Base-by-base conservation (phyloP, 2,888 invertebrate species). In the Palloptera scutellata region DNA sequence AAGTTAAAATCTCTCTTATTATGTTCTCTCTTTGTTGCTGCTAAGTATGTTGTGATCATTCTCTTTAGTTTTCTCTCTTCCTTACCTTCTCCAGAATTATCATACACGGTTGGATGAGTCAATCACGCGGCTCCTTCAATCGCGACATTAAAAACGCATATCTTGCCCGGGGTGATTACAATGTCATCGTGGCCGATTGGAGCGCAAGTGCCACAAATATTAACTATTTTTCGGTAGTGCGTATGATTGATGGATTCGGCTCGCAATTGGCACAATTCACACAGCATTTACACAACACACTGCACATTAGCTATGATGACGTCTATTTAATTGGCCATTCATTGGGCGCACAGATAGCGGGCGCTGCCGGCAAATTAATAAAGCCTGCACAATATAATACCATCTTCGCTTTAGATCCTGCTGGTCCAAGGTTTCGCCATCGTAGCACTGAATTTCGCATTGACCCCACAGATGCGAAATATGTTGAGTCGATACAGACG, bases 401-500 rank as follows among this genome's bases (percentile, higher is more conserved):
- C 1, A 82, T 83, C n/a, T 79, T 81, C 70, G 86, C 81, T 0
- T 68, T 86, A 19, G 86, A 86, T 71, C 85, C 86, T 0, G 85
- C 86, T 0, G 81, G 77, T 0, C 83, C 84, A 1, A 74, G 74
- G 30, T 84, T 84, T 30, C 75, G 78, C 0, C 67, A 75, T 42
- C 77, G 76, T 45, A 76, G 76, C 58, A 62, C 72, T 0, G 75
- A 79, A 5, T 77, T 73, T 13, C 82, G 85, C 51, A 77, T 86
- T 1, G 83, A 84, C 74, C 72, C 77, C 1, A 74, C 73, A 1
- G 83, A 86, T 68, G 86, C 84, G 10, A 74, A 66, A 13, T 78
- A 80, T 42, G 86, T 86, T 13, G 83, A 86, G 69, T 78, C 82
- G 3, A 81, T 86, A 74, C 85, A 85, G 60, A 86, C 86, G 0